Percentiles rank a stretch among this genome's conserved stretches.
Conservation (phyloP, 2,113 vertebrate genomes). For the Pseudopodoces humilis region DNA sequence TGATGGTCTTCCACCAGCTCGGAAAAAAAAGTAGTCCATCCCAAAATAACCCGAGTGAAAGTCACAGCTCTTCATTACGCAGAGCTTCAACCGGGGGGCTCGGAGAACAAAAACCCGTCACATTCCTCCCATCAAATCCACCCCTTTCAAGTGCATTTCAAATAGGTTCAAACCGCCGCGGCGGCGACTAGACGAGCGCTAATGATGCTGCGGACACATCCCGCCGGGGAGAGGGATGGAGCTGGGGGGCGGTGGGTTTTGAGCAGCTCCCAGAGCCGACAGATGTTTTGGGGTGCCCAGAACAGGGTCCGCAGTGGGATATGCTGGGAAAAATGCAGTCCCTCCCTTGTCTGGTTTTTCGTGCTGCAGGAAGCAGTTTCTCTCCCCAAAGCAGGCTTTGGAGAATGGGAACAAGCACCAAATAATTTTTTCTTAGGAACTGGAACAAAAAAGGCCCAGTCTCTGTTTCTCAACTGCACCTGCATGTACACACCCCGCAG, state of each 20-base stretch:
- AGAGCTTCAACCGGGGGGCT: slow-evolving; percentile 52
- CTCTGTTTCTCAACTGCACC: neutral
- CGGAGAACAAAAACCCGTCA: slow-evolving; percentile 61
- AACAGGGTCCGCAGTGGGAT: neutral
- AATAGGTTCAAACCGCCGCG: slow-evolving; percentile 20
- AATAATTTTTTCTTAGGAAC: neutral
- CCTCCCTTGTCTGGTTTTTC: neutral
- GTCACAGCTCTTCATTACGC: slow-evolving; percentile 65
- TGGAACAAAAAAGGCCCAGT: neutral
- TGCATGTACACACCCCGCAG: neutral
- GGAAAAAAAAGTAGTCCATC: slow-evolving; percentile 69
- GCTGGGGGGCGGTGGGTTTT: neutral
- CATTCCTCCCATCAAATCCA: slow-evolving; percentile 59
- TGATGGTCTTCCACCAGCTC: slow-evolving; percentile 72
- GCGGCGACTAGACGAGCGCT: neutral
- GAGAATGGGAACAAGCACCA: neutral
- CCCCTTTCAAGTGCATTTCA: slow-evolving; percentile 66
- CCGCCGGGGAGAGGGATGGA: neutral
- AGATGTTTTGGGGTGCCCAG: neutral
- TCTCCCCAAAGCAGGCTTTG: neutral
- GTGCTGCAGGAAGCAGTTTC: neutral
- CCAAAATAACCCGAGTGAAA: slow-evolving; percentile 67
- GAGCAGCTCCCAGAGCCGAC: neutral
- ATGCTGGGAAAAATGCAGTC: neutral
- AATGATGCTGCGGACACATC: slow-evolving; percentile 23